Evolutionary conservation across 2,888 invertebrate species (phyloP).

Genomic region (Epinotia nisella): DNA sequence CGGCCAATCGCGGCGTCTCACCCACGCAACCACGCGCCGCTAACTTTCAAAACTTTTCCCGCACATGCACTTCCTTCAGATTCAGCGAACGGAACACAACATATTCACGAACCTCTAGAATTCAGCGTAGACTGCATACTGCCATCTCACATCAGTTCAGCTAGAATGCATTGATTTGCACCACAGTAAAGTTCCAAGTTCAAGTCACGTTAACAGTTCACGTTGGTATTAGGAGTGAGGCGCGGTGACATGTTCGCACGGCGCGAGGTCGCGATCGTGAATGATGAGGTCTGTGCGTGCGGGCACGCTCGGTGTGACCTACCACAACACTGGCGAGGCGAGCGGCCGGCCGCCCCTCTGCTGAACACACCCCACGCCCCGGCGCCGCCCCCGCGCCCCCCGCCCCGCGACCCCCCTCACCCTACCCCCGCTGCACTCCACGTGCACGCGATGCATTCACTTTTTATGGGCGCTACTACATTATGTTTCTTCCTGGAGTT

Average conservation of each 20-base stretch:
- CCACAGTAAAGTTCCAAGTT: conserved; percentile 58
- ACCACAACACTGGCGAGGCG: conserved; percentile 86
- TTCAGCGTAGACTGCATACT: conserved; percentile 84
- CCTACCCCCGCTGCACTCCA: conserved; percentile 73
- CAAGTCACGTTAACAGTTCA: conserved; percentile 42
- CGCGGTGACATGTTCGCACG: conserved; percentile 69
- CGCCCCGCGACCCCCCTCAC: conserved; percentile 49
- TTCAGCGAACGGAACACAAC: conserved; percentile 57
- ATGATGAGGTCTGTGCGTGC: conserved; percentile 66
- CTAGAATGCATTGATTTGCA: conserved; percentile 74
- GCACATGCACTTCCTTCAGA: conserved; percentile 67
- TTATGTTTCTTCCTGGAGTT: conserved; percentile 79
- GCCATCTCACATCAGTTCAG: conserved; percentile 85
- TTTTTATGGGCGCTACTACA: conserved; percentile 82
- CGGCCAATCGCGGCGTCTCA: conserved; percentile 74
- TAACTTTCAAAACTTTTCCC: conserved; percentile 79
- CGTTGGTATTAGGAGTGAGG: conserved; percentile 14
- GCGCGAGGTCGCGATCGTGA: conserved; percentile 72
- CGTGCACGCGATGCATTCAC: conserved; percentile 82
- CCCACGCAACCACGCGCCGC: conserved; percentile 77
- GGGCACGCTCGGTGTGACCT: conserved; percentile 83
- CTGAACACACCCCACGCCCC: conserved; percentile 78
- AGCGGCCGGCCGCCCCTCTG: conserved; percentile 72
- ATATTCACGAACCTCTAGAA: conserved; percentile 79
- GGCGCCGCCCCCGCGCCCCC: conserved; percentile 50